These are phyloP conservation scores for Paedocypris micromegethes DNA, from an alignment of 2,797 vertebrate genomes.

Conservation along the genomic window DNA sequence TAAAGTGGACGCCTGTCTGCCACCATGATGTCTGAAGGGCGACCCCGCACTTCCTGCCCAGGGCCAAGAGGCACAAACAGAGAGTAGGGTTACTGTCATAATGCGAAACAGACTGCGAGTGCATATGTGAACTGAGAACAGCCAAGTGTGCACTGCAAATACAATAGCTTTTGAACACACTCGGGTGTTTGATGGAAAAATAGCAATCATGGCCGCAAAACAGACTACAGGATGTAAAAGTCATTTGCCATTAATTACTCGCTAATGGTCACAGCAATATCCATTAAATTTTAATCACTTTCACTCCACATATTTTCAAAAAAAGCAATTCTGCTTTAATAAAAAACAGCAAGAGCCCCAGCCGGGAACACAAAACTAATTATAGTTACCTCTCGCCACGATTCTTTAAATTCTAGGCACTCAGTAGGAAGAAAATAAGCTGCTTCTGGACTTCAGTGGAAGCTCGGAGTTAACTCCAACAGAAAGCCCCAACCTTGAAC, in stretches of 20 bases:
- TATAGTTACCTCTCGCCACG: constrained; percentile 1
- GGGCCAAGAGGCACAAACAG: constrained; percentile 42
- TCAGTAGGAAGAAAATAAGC: constrained; percentile 10
- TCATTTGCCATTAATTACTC: constrained; percentile 24
- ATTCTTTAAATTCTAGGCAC: neutral
- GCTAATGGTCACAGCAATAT: neutral
- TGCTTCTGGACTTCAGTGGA: constrained; percentile 21
- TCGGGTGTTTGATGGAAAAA: neutral
- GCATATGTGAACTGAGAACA: constrained; percentile 1
- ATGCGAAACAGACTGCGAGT: constrained; percentile 43
- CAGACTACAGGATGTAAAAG: neutral
- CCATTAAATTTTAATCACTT: constrained; percentile 12
- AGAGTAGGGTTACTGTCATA: constrained; percentile 51
- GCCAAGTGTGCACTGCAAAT: neutral
- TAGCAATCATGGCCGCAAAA: neutral
- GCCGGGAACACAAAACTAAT: constrained; percentile 24
- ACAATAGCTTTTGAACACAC: neutral
- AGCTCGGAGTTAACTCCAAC: constrained; percentile 12
- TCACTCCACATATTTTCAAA: constrained; percentile 6
- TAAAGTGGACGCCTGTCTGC: constrained; percentile 48
- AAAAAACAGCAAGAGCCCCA: neutral
- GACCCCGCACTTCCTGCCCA: constrained; percentile 48
- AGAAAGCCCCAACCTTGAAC: constrained; percentile 24
- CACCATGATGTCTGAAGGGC: constrained; percentile 44
- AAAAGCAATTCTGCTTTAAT: constrained; percentile 22